A percentile compares a stretch with the other conserved stretches of the same genome.
Conservation (phyloP, 2,113 vertebrate species). For the Colinus virginianus region DNA sequence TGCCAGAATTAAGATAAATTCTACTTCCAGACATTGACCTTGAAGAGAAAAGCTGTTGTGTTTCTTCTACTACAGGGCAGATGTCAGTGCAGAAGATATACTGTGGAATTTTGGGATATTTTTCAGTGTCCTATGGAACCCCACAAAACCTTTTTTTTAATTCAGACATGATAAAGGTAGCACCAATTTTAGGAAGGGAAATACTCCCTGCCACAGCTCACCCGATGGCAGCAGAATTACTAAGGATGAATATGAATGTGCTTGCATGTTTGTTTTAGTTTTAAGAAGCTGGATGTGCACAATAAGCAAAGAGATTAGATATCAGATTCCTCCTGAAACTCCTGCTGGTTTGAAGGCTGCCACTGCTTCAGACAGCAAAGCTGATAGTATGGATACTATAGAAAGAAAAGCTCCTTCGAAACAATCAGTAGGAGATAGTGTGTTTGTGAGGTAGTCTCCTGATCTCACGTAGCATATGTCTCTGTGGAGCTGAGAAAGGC, state of each 20-base stretch:
- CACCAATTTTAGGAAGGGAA: not conserved
- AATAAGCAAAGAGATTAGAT: not conserved
- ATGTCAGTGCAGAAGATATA: not conserved
- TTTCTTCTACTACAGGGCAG: not conserved
- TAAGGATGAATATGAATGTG: not conserved
- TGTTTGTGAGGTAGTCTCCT: conserved; percentile 25
- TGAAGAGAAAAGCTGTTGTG: conserved; percentile 7
- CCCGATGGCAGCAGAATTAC: not conserved
- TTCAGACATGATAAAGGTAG: not conserved
- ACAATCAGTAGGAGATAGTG: not conserved
- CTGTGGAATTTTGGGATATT: not conserved
- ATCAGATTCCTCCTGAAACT: not conserved
- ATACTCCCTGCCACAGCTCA: not conserved
- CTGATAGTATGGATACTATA: not conserved
- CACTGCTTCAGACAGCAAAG: conserved; percentile 6
- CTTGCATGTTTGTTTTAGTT: not conserved
- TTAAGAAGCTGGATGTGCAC: not conserved
- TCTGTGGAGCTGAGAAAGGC: conserved; percentile 41
- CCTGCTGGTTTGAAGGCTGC: conserved; percentile 1
- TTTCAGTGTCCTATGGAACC: not conserved
- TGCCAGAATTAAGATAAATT: not conserved
- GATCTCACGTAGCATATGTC: conserved; percentile 26
- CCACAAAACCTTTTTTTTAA: not conserved
- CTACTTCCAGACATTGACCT: not conserved
- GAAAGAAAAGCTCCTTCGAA: conserved; percentile 30